Evolutionary conservation across 2,113 vertebrate genomes (phyloP), one percentile per base, ranked within the genome.

Genomic region (Oostethus manadensis): DNA sequence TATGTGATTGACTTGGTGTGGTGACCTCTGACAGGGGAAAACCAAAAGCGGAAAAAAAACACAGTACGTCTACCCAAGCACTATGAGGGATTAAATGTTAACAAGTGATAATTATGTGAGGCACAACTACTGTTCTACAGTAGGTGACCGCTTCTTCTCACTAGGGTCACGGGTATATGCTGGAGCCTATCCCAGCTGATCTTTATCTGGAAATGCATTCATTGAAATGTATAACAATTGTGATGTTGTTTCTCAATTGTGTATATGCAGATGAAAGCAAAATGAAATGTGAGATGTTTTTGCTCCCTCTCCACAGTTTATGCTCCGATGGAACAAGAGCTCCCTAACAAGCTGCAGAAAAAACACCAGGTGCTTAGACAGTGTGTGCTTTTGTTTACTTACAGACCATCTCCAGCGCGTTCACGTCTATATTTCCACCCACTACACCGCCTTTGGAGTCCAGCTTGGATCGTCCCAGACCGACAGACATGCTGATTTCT

Each of bases 321-420:
- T 29, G 49, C 49, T 62, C 42, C 11, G 35, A 55, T 47, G 21
- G 1, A 70, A 70, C 5, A 18, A 56, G 43, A 69, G 59, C 48
- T 42, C 50, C 66, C 26, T 66, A 74, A 76, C 1, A 53, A 73
- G 62, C 1, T 23, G 66, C 3, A 13, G 49, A 46, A 54, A 47
- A 68, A 75, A 45, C 51, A 71, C 1, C 71, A 59, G 29, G 50
- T 54, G 57, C 3, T 15, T 64, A 15, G 21, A 15, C 45, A 64
- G 58, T 29, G 1, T 55, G 53, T 2, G 50, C 46, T 51, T 55
- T 50, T 57, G 78, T 86, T 75, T 76, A 90, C 97, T 92, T 90
- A 99, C 97, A 95, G 76, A 99, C 96, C 95, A 98, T 97, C 92
- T 99, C 95, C 85, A 99, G 86, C 62, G 95, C 94, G 79, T 99